phyloP scores from a whole-genome alignment of 64 coral and sea anemone species.

The Trachythela sp. region DNA sequence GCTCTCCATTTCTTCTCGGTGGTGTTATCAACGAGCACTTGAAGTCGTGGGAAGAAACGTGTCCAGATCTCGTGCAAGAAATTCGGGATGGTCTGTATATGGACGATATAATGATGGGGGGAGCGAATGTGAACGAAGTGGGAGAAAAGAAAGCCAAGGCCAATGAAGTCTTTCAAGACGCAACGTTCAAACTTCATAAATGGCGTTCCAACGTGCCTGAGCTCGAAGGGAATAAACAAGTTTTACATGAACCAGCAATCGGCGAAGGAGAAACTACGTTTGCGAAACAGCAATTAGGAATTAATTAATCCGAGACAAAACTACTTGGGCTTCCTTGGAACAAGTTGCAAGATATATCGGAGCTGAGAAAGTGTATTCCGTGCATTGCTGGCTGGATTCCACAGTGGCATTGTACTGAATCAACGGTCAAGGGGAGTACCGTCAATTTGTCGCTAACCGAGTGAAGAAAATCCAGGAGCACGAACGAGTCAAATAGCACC shows the following conservation, averaged over 20 bases:
- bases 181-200: too few relatives aligned
- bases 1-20: not conserved
- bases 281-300: not conserved
- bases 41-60: not conserved
- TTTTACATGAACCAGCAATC: too few relatives aligned
- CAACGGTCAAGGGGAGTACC: too few relatives aligned
- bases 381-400: too few relatives aligned
- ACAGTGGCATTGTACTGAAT: too few relatives aligned
- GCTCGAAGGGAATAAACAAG: not conserved
- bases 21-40: not conserved
- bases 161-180: not conserved
- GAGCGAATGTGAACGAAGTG: not conserved
- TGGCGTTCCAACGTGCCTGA: not conserved
- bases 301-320: not conserved
- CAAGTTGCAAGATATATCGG: not conserved
- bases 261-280: not conserved
- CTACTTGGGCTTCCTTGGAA: constrained; percentile 21
- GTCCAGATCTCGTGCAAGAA: constrained; percentile 21
- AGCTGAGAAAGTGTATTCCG: too few relatives aligned
- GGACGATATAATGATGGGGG: constrained; percentile 18
- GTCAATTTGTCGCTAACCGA: too few relatives aligned
- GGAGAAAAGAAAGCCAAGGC: too few relatives aligned
- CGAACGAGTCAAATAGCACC: too few relatives aligned
- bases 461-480: too few relatives aligned
- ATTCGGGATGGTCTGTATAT: not conserved